Conservation (phyloP, 1,140 invertebrate species). For the Pseudomyrmex pallidus region DNA sequence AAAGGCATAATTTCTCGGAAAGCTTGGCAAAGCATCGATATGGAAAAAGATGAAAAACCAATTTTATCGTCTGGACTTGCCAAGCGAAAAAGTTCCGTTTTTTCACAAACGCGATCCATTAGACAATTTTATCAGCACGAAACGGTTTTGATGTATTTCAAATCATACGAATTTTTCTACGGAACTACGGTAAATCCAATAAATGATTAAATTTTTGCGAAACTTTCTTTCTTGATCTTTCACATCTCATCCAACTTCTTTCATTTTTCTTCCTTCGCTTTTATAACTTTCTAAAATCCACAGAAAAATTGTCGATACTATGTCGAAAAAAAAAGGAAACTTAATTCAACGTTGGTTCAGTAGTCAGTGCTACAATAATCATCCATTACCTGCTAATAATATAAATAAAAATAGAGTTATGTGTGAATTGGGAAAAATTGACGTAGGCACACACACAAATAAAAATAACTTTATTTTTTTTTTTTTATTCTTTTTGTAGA, state of each 20-base stretch:
- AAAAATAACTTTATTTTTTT: no score
- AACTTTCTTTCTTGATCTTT: slow-evolving; percentile 41
- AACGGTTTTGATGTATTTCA: neutral
- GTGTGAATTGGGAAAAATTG: neutral
- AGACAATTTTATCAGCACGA: slow-evolving; percentile 36
- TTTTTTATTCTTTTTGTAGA: no score
- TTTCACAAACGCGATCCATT: slow-evolving; percentile 38
- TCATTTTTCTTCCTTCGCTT: slow-evolving; percentile 12
- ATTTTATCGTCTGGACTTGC: slow-evolving; percentile 34
- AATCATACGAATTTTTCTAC: slow-evolving; percentile 16
- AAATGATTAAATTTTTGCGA: slow-evolving; percentile 31
- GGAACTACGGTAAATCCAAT: slow-evolving; percentile 25
- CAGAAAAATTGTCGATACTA: slow-evolving; percentile 42
- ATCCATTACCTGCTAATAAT: slow-evolving; percentile 34
- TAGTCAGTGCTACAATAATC: slow-evolving; percentile 16
- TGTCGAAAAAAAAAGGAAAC: neutral
- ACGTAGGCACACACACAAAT: no score
- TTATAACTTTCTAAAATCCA: slow-evolving; percentile 28
- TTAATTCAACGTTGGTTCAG: neutral
- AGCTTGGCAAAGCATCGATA: slow-evolving; percentile 25
- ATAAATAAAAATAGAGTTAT: neutral
- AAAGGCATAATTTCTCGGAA: slow-evolving; percentile 30
- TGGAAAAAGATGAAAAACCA: slow-evolving; percentile 17
- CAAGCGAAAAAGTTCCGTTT: slow-evolving; percentile 34
- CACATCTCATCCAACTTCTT: slow-evolving; percentile 22